A percentile compares a stretch with the other conserved stretches of the same genome.
phyloP scores from a whole-genome alignment of 2,797 vertebrate genomes.

The Poeciliopsis paucimaculata region DNA sequence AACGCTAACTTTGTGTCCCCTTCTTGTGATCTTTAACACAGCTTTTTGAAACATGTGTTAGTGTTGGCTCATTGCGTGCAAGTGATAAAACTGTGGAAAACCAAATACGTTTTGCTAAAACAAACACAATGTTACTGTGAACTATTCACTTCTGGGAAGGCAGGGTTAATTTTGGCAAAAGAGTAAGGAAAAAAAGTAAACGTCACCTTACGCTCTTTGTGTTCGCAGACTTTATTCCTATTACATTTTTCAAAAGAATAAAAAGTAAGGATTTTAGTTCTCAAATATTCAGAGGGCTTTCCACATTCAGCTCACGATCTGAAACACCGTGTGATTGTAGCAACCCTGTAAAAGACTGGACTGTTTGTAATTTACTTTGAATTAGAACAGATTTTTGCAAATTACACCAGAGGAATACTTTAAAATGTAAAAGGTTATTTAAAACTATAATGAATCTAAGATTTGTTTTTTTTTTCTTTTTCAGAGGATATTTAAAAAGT shows the following conservation, averaged over 20 bases:
- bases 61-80: background rate
- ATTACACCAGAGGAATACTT: background rate
- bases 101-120: background rate
- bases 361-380: background rate
- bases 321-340: background rate
- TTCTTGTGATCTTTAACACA: background rate
- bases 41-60: conserved; percentile 1
- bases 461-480: background rate
- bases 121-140: background rate
- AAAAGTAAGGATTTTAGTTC: background rate
- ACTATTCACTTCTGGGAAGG: background rate
- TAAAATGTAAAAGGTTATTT: background rate
- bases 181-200: background rate
- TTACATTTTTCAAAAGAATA: background rate
- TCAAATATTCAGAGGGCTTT: background rate
- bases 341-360: background rate
- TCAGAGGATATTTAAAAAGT: background rate
- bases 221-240: background rate
- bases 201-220: background rate
- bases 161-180: background rate
- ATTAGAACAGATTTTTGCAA: background rate
- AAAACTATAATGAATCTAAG: background rate
- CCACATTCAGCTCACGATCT: background rate
- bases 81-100: background rate
- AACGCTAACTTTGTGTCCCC: background rate